A percentile compares a stretch with the other conserved stretches of the same genome.
Conservation (phyloP, 64 coral and sea anemone species). For the Pocillopora verrucosa region DNA sequence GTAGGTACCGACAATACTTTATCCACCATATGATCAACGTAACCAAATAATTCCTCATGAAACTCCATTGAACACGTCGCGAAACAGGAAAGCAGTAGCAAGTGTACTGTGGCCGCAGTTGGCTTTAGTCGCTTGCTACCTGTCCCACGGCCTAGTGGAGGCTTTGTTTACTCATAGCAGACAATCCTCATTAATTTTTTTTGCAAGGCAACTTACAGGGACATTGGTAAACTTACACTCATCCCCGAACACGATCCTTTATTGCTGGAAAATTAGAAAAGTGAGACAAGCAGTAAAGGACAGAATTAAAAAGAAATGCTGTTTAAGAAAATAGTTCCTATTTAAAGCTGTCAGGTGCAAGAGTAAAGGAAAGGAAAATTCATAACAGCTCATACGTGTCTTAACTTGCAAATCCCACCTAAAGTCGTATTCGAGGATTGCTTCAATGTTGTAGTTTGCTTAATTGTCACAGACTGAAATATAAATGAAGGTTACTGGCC, state of each 20-base stretch:
- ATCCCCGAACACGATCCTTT: neutral
- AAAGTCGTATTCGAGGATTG: no score
- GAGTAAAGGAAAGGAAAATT: no score
- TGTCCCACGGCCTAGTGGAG: neutral
- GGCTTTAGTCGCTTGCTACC: neutral
- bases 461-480: no score
- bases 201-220: neutral
- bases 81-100: neutral
- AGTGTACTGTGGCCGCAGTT: neutral
- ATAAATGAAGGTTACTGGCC: no score
- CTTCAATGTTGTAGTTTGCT: no score
- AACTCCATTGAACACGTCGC: neutral
- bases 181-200: neutral
- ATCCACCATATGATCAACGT: neutral
- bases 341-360: no score
- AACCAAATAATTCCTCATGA: neutral
- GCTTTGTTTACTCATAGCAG: neutral
- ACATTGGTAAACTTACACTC: slow-evolving; percentile 4
- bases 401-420: no score
- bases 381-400: no score
- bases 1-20: neutral
- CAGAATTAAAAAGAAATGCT: no score
- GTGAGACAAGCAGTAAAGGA: no score
- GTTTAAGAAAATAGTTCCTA: no score
- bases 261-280: neutral